These are phyloP conservation scores for Atlantisia rogersi DNA, from an alignment of 2,113 vertebrate genomes.

Conservation along the genomic window DNA sequence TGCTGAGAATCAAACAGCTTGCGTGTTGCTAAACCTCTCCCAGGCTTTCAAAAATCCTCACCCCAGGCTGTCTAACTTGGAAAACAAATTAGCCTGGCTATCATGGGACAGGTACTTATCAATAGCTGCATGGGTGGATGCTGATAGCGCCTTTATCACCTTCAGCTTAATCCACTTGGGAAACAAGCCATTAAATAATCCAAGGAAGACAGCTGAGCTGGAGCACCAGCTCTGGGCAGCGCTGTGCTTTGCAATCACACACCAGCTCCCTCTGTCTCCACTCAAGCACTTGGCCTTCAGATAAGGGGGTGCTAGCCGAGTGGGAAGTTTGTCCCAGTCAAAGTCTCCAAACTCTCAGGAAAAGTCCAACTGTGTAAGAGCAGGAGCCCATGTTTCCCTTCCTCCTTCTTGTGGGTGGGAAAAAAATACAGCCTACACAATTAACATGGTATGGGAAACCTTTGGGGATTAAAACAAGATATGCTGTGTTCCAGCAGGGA, in stretches of 20 bases:
- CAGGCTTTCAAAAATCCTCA: neutral
- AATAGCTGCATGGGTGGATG: neutral
- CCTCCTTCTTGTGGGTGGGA: neutral
- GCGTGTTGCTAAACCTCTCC: neutral
- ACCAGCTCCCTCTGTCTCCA: neutral
- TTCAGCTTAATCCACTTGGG: neutral
- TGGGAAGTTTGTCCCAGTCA: neutral
- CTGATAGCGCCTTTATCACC: accelerated
- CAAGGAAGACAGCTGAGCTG: neutral
- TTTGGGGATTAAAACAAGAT: constrained; percentile 16
- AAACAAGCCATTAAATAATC: neutral
- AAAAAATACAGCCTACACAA: neutral
- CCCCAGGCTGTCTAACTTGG: neutral
- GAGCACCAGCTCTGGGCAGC: neutral
- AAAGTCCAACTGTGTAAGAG: neutral
- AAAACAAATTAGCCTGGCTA: neutral
- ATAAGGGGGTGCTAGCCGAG: neutral
- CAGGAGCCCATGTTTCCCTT: neutral
- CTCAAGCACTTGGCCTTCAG: neutral
- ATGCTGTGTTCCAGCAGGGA: neutral
- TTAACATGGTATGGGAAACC: neutral
- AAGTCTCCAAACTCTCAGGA: neutral
- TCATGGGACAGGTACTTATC: neutral
- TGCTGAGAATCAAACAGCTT: neutral
- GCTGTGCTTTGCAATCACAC: neutral